Conservation (phyloP, 2,113 vertebrate genomes). For the Brachypodius melanocephalos region DNA sequence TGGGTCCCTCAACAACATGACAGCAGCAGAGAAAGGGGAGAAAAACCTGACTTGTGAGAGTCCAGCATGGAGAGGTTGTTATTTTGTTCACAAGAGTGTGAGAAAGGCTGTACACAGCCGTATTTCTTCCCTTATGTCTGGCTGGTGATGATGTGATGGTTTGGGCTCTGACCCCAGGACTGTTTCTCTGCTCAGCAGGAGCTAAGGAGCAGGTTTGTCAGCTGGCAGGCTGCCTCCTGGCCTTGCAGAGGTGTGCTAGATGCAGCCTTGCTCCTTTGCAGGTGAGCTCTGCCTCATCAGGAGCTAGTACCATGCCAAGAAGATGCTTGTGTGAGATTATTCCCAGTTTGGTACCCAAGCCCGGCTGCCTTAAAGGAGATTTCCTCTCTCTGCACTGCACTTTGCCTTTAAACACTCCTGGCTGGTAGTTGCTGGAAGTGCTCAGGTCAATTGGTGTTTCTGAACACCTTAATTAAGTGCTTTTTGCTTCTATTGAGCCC, state of each 20-base stretch:
- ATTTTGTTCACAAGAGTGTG: not conserved
- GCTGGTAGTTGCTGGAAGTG: not conserved
- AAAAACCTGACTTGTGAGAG: not conserved
- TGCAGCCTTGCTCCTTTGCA: not conserved
- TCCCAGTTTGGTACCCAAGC: not conserved
- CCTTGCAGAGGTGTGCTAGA: not conserved
- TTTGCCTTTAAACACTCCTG: not conserved
- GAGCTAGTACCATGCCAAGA: not conserved
- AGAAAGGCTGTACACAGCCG: fast-evolving
- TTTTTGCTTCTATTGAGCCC: not conserved
- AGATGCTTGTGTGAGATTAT: not conserved
- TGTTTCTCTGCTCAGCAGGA: not conserved
- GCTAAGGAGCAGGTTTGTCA: not conserved
- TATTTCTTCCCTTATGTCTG: not conserved
- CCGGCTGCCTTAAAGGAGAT: not conserved
- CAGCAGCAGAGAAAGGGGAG: not conserved
- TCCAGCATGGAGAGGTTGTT: fast-evolving
- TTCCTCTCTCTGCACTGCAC: not conserved
- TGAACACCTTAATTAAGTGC: conserved; percentile 28
- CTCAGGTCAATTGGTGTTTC: not conserved
- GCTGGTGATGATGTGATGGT: not conserved
- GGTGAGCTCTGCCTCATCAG: not conserved
- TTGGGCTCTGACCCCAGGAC: not conserved
- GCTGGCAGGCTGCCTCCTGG: not conserved
- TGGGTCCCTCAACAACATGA: fast-evolving